These are phyloP conservation scores for Ectropis grisescens DNA, from an alignment of 1,140 invertebrate species.

Conservation along the genomic window DNA sequence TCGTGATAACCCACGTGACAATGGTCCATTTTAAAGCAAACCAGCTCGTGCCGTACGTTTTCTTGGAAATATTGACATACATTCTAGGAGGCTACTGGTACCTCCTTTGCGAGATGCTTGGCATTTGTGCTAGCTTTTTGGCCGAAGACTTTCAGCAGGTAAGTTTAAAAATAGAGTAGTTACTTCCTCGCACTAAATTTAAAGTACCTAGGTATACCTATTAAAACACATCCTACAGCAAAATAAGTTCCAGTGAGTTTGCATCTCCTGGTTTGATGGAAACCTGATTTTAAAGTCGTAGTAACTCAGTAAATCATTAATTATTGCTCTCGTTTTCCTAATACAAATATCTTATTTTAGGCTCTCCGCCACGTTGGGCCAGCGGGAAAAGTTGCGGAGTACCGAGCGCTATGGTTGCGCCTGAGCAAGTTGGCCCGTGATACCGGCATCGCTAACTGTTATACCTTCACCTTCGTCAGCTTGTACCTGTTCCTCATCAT, in stretches of 20 bases:
- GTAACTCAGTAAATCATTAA: background rate
- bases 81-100: constrained; percentile 76
- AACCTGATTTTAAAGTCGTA: too few species aligned
- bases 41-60: constrained; percentile 76
- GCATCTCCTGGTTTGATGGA: too few species aligned
- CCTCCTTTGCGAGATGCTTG: constrained; percentile 73
- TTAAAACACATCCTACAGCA: too few species aligned
- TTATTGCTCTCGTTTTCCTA: background rate
- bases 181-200: too few species aligned
- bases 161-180: constrained; percentile 8
- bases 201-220: too few species aligned
- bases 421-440: constrained; percentile 74
- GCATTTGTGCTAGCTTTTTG: constrained; percentile 71
- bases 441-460: constrained; percentile 73
- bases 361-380: constrained; percentile 75
- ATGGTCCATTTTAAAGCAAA: constrained; percentile 75
- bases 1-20: constrained; percentile 74
- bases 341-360: constrained; percentile 30
- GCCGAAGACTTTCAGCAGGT: constrained; percentile 75
- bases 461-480: constrained; percentile 74
- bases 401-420: constrained; percentile 75
- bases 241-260: too few species aligned
- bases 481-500: constrained; percentile 78
- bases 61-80: constrained; percentile 74
- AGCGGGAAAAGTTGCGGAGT: constrained; percentile 74